A percentile compares a stretch with the other conserved stretches of the same genome.
phyloP scores from a whole-genome alignment of 2,797 vertebrate genomes.

The Nasua narica region DNA sequence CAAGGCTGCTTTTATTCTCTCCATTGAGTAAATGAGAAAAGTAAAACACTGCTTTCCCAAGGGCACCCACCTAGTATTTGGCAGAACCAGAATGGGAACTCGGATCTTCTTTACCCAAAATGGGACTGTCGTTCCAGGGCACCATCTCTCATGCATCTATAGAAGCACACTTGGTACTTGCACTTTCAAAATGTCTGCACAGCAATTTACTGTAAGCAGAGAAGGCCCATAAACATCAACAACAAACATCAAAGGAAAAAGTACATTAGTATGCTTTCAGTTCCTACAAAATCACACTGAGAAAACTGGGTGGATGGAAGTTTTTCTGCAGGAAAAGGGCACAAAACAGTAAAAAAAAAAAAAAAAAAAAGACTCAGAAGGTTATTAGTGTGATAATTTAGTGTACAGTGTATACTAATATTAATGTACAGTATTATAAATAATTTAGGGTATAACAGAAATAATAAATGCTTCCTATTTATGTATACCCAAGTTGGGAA shows the following conservation, averaged over 20 bases:
- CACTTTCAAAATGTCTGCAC: background rate
- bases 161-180: background rate
- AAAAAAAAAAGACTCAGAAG: slow-evolving; percentile 42
- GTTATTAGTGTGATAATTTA: background rate
- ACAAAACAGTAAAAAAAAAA: background rate
- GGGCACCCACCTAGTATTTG: background rate
- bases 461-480: slow-evolving; percentile 31
- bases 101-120: background rate
- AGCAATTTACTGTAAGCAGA: background rate
- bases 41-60: background rate
- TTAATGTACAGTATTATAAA: background rate
- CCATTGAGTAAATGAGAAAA: background rate
- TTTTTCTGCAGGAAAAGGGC: slow-evolving; percentile 20
- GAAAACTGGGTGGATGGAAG: slow-evolving; percentile 36
- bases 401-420: background rate
- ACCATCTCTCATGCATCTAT: background rate
- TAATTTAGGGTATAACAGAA: background rate
- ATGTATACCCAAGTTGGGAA: slow-evolving; percentile 56
- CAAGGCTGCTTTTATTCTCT: background rate
- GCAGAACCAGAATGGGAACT: background rate
- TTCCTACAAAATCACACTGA: background rate
- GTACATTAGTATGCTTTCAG: background rate
- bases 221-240: background rate
- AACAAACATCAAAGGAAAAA: slow-evolving; percentile 8
- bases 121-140: background rate